A percentile compares a stretch with the other conserved stretches of the same genome.
phyloP scores from a whole-genome alignment of 2,113 vertebrate species.

The Coryphaenoides rupestris region DNA sequence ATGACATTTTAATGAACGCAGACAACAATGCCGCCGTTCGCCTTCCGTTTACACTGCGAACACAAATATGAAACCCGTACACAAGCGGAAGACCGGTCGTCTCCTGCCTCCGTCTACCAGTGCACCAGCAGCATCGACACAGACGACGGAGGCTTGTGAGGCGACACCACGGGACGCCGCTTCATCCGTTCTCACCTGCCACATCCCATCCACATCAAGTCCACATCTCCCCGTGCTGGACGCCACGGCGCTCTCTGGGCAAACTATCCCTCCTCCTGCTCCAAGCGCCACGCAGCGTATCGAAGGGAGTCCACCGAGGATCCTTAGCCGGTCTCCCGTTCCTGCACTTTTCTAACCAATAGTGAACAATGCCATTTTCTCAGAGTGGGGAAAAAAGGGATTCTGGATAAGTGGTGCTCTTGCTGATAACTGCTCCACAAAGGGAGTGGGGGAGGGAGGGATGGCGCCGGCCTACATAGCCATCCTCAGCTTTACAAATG shows the following conservation, averaged over 20 bases:
- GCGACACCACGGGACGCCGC: background rate
- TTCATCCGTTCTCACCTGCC: background rate
- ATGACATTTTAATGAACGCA: too few relatives aligned
- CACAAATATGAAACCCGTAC: too few relatives aligned
- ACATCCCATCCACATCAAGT: background rate
- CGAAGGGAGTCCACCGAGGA: background rate
- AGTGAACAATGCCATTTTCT: background rate
- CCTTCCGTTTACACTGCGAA: too few relatives aligned
- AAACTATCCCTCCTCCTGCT: background rate
- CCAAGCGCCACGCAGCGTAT: background rate
- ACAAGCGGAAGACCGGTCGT: too few relatives aligned
- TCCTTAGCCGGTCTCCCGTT: background rate
- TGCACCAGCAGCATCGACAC: background rate
- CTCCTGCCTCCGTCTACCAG: background rate
- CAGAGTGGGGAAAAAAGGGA: background rate
- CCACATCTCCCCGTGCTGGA: background rate
- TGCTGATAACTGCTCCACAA: background rate
- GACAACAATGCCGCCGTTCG: too few relatives aligned
- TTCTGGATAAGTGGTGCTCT: too few relatives aligned
- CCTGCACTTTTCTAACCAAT: too few relatives aligned
- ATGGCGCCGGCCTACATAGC: background rate
- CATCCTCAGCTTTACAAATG: background rate
- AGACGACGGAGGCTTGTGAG: background rate
- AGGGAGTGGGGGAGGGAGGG: too few relatives aligned
- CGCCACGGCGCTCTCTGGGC: background rate